Evolutionary conservation across 2,888 invertebrate species (phyloP), one percentile per base, ranked within the genome.

Genomic region (Osmoderma eremita): DNA sequence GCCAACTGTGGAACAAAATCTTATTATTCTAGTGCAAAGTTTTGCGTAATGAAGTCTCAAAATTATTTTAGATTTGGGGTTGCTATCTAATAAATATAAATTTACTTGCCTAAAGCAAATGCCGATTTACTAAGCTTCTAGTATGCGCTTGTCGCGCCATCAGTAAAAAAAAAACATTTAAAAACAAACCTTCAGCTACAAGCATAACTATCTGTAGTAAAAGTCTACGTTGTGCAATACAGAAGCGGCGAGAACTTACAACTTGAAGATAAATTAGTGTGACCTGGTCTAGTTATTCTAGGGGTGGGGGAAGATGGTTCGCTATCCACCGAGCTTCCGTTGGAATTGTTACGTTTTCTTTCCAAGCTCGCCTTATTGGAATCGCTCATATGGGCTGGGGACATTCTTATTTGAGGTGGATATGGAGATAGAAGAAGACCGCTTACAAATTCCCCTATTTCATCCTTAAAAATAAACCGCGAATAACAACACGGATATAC

Each of bases 361-460:
- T 83, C 84, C 12, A 76, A 75, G 67, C 81, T 82, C 38, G 67
- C 22, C 41, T 69, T 65, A 45, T 54, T 48, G 0, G 79, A 73
- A 1, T 78, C 75, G 0, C 82, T 80, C 0, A 73, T 67, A 58
- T 78, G 77, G 0, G 77, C 76, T 22, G 81, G 80, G 10, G 80
- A 80, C 65, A 81, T 79, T 64, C 85, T 77, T 30, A 85, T 72
- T 45, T 86, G 85, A 0, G 88, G 83, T 0, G 88, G 89, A 78
- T 86, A 87, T 0, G 86, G 85, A 48, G 85, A 86, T 36, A 86
- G 72, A 48, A 89, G 78, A 15, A 88, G 84, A 54, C 84, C 86
- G 66, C 86, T 87, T 0, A 89, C 81, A 75, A 89, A 90, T 72
- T 90, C 89, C 1, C 86, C 87, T 3, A 90, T 83, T 78, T 90